Evolutionary conservation across 2,113 vertebrate genomes (phyloP), one percentile per base, ranked within the genome.

Genomic region (Ictalurus furcatus): DNA sequence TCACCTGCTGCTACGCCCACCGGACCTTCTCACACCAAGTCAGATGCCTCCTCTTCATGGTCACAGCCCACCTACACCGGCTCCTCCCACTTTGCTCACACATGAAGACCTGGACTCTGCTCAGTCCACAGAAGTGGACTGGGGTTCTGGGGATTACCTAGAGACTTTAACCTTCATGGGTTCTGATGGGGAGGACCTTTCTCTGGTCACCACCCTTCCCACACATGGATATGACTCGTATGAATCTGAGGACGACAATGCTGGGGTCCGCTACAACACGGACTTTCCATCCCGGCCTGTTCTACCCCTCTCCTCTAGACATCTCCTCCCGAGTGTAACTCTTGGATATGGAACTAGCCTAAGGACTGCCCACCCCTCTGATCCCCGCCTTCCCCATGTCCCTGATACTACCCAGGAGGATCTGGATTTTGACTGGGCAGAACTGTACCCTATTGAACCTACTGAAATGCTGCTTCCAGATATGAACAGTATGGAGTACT

Each of bases 91-190:
- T 91, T 90, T 96, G 90, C 92, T 94, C 91, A 89, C 95, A 79
- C 87, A 92, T 8, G 91, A 92, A 86, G 91, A 88, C 52, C 88
- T 86, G 67, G 92, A 92, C 79, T 88, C 94, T 9, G 74, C 92
- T 0, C 93, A 94, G 56, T 93, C 95, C 5, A 85, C 92, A 9
- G 97, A 97, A 74, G 95, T 95, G 11, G 96, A 97, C 0, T 92
- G 94, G 94, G 97, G 97, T 4, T 98, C 98, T 0, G 97, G 97
- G 0, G 97, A 97, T 89, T 96, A 97, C 69, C 67, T 95, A 5
- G 97, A 98, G 93, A 97, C 97, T 0, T 91, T 97, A 88, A 95
- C 96, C 19, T 88, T 96, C 73, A 92, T 95, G 89, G 90, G 92
- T 0, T 94, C 93, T 0, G 96, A 96, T 37, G 94, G 92, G 0